Percentiles rank a stretch among this genome's conserved stretches.
Conservation (phyloP, 2,888 invertebrate genomes). For the Pycnomerus fuliginosus region DNA sequence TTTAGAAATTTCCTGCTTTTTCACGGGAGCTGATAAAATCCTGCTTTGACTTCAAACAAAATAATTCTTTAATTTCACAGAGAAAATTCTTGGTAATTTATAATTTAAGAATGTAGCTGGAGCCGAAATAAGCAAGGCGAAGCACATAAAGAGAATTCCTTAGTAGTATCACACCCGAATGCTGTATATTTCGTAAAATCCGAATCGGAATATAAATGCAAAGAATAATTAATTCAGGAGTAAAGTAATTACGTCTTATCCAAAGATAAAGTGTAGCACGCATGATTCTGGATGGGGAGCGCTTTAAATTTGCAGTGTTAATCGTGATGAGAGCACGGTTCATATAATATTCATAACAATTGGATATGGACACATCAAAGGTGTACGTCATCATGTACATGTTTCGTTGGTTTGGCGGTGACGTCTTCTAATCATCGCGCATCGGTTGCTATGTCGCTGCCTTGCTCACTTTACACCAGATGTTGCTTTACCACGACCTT, state of each 20-base stretch:
- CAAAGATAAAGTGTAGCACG: constrained; percentile 11
- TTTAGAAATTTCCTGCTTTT: too few species aligned
- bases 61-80: constrained; percentile 18
- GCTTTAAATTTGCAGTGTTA: constrained; percentile 7
- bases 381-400: background rate
- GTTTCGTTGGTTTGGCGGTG: constrained; percentile 4
- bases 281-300: too few species aligned
- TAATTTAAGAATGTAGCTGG: constrained; percentile 20
- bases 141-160: constrained; percentile 43
- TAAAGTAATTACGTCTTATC: constrained; percentile 43
- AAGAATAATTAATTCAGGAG: constrained; percentile 45
- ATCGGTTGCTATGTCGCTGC: constrained; percentile 1
- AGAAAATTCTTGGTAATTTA: constrained; percentile 17
- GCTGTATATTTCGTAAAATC: constrained; percentile 46
- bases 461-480: constrained; percentile 13
- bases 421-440: constrained; percentile 9
- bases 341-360: constrained; percentile 10
- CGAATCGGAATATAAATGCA: constrained; percentile 42
- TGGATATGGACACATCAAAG: constrained; percentile 6
- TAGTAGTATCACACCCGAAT: constrained; percentile 42
- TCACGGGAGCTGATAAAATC: too few species aligned
- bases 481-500: constrained; percentile 7
- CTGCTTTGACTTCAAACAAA: constrained; percentile 15
- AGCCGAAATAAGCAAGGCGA: constrained; percentile 21
- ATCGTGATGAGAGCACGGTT: constrained; percentile 5